phyloP scores from a whole-genome alignment of 2,888 invertebrate genomes.

The Tupiocoris notatus region DNA sequence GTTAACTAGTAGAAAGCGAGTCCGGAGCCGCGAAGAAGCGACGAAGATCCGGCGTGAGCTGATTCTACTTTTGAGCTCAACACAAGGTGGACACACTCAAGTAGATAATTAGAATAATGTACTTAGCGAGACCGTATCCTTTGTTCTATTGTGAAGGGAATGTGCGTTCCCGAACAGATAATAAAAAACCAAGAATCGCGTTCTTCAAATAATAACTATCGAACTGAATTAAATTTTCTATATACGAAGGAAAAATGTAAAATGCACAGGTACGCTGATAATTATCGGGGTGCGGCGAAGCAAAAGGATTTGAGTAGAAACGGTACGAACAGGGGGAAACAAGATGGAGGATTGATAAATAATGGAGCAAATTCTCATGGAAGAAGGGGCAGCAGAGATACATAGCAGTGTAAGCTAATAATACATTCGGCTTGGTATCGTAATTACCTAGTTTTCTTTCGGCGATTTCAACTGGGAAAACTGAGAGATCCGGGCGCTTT shows the following conservation, averaged over 20 bases:
- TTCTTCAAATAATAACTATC: too few species aligned
- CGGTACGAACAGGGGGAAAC: not conserved
- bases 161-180: not conserved
- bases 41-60: too few species aligned
- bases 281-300: not conserved
- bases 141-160: not conserved
- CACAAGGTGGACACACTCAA: too few species aligned
- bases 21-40: too few species aligned
- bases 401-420: conserved; percentile 28
- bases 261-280: too few species aligned
- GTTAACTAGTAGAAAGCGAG: too few species aligned
- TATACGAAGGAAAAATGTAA: too few species aligned
- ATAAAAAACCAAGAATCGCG: too few species aligned
- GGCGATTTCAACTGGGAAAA: not conserved
- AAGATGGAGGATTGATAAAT: conserved; percentile 29
- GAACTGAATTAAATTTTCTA: too few species aligned
- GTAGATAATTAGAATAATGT: too few species aligned
- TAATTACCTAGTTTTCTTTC: not conserved
- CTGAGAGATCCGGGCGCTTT: not conserved
- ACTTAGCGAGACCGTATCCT: too few species aligned
- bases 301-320: not conserved
- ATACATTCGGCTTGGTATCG: conserved; percentile 15
- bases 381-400: not conserved
- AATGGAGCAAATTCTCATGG: conserved; percentile 1
- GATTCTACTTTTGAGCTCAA: too few species aligned